A percentile compares a stretch with the other conserved stretches of the same genome.
Evolutionary conservation across 2,888 invertebrate genomes (phyloP).

Genomic region (Pristionchus arcanus): DNA sequence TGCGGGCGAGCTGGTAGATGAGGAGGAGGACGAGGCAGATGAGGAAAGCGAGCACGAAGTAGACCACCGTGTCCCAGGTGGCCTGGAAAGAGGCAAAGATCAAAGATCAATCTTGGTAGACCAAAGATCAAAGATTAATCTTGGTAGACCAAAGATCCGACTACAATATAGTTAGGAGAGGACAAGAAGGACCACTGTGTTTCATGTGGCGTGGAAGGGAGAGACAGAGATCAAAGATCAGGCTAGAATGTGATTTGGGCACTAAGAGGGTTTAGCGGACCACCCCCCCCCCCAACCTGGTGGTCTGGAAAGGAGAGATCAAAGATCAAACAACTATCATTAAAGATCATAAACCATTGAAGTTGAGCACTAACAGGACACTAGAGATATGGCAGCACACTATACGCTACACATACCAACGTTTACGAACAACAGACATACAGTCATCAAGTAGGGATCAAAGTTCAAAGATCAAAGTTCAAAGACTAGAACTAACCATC

Average conservation of each 20-base stretch:
- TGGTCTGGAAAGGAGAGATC: background rate
- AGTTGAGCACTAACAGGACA: too few relatives aligned
- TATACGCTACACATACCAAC: too few relatives aligned
- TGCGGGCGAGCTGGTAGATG: constrained; percentile 26
- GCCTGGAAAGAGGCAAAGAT: background rate
- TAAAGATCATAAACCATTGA: too few relatives aligned
- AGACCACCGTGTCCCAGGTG: background rate
- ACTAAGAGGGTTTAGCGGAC: background rate
- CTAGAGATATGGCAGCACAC: too few relatives aligned
- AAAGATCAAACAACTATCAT: background rate
- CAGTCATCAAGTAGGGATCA: too few relatives aligned
- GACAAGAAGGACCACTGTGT: background rate
- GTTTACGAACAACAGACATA: background rate
- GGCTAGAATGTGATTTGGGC: background rate
- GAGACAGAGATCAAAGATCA: constrained; percentile 3
- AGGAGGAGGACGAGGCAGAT: constrained; percentile 17
- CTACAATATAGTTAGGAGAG: background rate
- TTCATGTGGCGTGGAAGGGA: background rate
- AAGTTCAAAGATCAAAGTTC: constrained; percentile 8
- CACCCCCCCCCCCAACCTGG: background rate
- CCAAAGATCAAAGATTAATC: background rate
- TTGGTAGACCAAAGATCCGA: background rate
- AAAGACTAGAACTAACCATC: background rate
- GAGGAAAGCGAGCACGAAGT: background rate
- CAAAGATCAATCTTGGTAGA: background rate